Evolutionary conservation across 2,113 vertebrate species (phyloP), one percentile per base, ranked within the genome.

Genomic region (Pluvialis apricaria): DNA sequence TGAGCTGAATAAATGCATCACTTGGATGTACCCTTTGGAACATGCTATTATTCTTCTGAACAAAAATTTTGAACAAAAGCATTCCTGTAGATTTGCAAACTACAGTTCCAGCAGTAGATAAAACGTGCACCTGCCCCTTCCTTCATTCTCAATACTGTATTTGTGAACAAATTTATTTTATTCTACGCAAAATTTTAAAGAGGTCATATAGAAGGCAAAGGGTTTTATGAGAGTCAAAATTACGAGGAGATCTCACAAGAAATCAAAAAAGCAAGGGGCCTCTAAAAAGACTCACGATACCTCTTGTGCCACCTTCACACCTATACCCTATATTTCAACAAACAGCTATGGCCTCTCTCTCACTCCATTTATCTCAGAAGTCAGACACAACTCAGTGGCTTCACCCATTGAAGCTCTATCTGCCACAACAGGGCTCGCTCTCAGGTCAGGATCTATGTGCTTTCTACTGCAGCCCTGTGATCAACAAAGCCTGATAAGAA

Each of bases 1-100:
- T 92, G 72, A 96, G 72, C 19, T 58, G 36, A 91, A 85, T 79
- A 91, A 92, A 89, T 42, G 88, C 61, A 84, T 82, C 61, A 61
- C 57, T 25, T 82, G 45, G 45, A 45, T 45, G 44, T 16, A 91
- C 66, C 36, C 57, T 93, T 71, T 87, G 70, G 73, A 92, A 94
- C 21, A 61, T 4, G n/a, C 13, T 70, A 51, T 77, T 88, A 92
- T 60, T 82, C 47, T 88, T 60, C 60, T 10, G 62, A 89, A 92
- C 47, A 91, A 88, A 90, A 88, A 88, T 10, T 57, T 88, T 73
- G 64, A 93, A 62, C n/a, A 72, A 36, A 93, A 92, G 60, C 60
- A 70, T 86, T 90, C n/a, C 60, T 71, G 32, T 44, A 83, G 90
- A 58, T 84, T 89, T 89, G 44, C 57, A 69, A 88, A 49, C n/a